Percentiles rank a stretch among this genome's conserved stretches.
These are phyloP conservation scores for Lepisosteus osseus DNA, from an alignment of 2,113 vertebrate species.

Conservation along the genomic window DNA sequence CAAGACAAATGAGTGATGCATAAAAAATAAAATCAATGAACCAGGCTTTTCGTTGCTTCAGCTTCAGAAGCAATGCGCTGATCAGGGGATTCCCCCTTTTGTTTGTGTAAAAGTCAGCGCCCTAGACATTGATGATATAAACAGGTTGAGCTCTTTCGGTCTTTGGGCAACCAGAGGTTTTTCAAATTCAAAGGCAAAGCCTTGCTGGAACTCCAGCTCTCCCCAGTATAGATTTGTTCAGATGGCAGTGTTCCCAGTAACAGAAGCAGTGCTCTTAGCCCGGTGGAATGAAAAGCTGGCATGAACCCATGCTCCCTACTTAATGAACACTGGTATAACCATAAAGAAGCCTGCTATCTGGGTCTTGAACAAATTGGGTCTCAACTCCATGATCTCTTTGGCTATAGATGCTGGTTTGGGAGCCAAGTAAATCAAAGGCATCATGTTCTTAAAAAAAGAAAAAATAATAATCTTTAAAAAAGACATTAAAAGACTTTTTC, in stretches of 20 bases:
- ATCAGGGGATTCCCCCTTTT: no score
- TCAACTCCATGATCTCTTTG: neutral
- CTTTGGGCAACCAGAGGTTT: no score
- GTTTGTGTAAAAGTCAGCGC: no score
- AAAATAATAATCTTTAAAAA: neutral
- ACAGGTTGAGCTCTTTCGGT: no score
- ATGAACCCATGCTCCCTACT: neutral
- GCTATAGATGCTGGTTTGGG: neutral
- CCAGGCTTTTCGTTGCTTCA: no score
- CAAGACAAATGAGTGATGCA: neutral
- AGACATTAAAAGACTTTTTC: neutral
- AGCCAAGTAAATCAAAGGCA: neutral
- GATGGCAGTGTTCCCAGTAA: slow-evolving; percentile 8
- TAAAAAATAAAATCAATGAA: neutral
- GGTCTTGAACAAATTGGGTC: slow-evolving; percentile 3
- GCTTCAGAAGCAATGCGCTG: no score
- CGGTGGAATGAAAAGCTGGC: neutral
- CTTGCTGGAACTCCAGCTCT: neutral
- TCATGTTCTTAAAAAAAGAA: slow-evolving; percentile 1
- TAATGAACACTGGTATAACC: slow-evolving; percentile 5
- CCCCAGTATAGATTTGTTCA: neutral
- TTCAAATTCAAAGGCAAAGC: neutral
- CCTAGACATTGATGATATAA: no score
- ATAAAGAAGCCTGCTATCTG: neutral
- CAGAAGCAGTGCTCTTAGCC: neutral